Percentiles rank a stretch among this genome's conserved stretches.
These are phyloP conservation scores for Tiliqua scincoides DNA, from an alignment of 2,113 vertebrate species.

Conservation along the genomic window DNA sequence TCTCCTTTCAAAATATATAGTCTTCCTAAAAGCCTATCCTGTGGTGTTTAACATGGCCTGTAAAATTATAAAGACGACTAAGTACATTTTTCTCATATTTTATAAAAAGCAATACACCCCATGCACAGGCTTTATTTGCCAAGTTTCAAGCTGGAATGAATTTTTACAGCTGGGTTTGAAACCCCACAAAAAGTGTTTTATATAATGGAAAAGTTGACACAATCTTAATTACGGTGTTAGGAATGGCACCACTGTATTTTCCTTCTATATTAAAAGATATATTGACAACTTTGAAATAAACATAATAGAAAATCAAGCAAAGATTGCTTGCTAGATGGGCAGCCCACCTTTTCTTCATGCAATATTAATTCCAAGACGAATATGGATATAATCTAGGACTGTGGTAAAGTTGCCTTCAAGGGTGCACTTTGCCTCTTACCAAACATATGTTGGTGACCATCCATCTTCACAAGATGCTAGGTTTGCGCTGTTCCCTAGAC, in stretches of 20 bases:
- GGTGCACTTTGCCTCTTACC: neutral
- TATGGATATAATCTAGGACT: neutral
- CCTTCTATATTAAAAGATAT: constrained; percentile 38
- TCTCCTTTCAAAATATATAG: constrained; percentile 19
- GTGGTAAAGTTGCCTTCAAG: neutral
- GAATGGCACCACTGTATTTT: constrained; percentile 46
- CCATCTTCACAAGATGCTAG: neutral
- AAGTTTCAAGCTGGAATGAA: constrained; percentile 43
- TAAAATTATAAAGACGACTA: constrained; percentile 25
- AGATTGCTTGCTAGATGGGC: constrained; percentile 12
- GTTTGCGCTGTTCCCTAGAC: neutral
- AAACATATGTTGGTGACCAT: neutral
- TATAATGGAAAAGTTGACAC: constrained; percentile 68
- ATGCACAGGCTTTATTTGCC: constrained; percentile 37
- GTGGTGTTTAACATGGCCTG: constrained; percentile 24
- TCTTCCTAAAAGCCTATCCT: constrained; percentile 4
- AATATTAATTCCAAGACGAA: neutral
- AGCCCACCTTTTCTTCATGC: neutral
- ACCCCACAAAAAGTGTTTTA: constrained; percentile 60
- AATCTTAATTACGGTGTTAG: constrained; percentile 45
- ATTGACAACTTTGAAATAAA: constrained; percentile 29
- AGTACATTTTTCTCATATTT: constrained; percentile 30
- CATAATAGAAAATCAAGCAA: constrained; percentile 24
- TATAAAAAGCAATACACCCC: constrained; percentile 46
- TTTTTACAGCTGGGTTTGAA: constrained; percentile 59